phyloP scores from a whole-genome alignment of 2,888 invertebrate genomes.

The Napeogenes inachia region DNA sequence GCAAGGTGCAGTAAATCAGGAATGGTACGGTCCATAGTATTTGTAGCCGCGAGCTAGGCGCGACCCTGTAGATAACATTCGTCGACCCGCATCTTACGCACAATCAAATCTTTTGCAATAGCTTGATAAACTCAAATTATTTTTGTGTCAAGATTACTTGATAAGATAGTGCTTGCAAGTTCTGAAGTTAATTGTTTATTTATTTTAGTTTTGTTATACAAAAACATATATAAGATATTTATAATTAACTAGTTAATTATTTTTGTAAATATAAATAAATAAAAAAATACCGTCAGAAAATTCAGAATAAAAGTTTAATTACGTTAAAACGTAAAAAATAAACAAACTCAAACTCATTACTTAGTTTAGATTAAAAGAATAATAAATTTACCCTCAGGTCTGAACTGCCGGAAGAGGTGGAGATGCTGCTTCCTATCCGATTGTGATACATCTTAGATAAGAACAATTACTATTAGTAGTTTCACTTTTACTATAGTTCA shows the following conservation, averaged over 20 bases:
- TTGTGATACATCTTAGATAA: slow-evolving; percentile 44
- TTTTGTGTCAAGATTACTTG: slow-evolving; percentile 11
- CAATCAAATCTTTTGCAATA: slow-evolving; percentile 12
- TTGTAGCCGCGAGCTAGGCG: slow-evolving; percentile 4
- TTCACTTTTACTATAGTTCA: slow-evolving; percentile 15
- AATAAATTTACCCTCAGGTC: slow-evolving; percentile 55
- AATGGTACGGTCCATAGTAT: slow-evolving; percentile 13
- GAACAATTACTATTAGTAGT: slow-evolving; percentile 12
- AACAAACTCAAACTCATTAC: not conserved
- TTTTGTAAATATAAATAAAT: too few species aligned
- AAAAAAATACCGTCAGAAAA: too few species aligned
- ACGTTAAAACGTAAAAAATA: not conserved
- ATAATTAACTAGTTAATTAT: too few species aligned
- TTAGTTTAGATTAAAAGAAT: not conserved
- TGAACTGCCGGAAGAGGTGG: slow-evolving; percentile 65
- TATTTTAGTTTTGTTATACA: too few species aligned
- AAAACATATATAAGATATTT: too few species aligned
- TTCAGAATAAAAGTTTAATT: too few species aligned
- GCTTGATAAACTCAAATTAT: slow-evolving; percentile 7
- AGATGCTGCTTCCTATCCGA: slow-evolving; percentile 53
- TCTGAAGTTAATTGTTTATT: not conserved
- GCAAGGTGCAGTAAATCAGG: slow-evolving; percentile 10
- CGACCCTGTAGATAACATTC: slow-evolving; percentile 8
- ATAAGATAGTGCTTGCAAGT: not conserved
- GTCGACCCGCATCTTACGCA: slow-evolving; percentile 18